A percentile compares a stretch with the other conserved stretches of the same genome.
Conservation (phyloP, 2,113 vertebrate genomes). For the mouse (Mus musculus) region DNA sequence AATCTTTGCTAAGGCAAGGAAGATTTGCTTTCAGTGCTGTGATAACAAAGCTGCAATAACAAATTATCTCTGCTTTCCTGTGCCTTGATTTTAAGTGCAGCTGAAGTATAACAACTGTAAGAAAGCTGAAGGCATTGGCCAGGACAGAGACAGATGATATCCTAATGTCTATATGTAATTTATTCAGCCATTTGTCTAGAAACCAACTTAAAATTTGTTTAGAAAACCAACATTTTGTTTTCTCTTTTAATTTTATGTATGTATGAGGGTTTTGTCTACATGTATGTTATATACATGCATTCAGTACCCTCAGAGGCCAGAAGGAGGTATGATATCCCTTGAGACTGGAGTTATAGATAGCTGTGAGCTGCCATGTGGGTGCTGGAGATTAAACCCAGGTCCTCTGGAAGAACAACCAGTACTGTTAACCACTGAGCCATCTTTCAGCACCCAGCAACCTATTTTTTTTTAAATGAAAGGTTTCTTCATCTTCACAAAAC, state of each 20-base stretch:
- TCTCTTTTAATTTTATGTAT: neutral
- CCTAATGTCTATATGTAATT: neutral
- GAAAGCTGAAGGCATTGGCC: neutral
- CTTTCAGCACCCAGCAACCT: neutral
- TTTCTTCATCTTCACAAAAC: neutral
- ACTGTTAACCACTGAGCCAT: neutral
- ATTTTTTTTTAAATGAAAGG: neutral
- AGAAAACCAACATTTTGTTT: neutral
- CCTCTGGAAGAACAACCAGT: neutral
- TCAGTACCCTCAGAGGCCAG: neutral
- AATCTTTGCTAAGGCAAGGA: neutral
- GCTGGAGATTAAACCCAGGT: neutral
- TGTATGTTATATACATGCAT: neutral
- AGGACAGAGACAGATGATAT: neutral
- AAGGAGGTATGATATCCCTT: neutral
- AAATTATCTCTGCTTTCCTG: neutral
- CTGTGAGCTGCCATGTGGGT: neutral
- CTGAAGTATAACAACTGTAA: neutral
- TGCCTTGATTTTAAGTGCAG: neutral
- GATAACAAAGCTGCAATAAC: neutral
- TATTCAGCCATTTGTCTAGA: neutral
- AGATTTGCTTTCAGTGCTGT: slow-evolving; percentile 30
- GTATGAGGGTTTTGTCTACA: neutral
- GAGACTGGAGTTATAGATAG: neutral
- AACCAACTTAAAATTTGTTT: neutral